Evolutionary conservation across 2,888 invertebrate genomes (phyloP).

Genomic region (Arrhopalites spinosus): DNA sequence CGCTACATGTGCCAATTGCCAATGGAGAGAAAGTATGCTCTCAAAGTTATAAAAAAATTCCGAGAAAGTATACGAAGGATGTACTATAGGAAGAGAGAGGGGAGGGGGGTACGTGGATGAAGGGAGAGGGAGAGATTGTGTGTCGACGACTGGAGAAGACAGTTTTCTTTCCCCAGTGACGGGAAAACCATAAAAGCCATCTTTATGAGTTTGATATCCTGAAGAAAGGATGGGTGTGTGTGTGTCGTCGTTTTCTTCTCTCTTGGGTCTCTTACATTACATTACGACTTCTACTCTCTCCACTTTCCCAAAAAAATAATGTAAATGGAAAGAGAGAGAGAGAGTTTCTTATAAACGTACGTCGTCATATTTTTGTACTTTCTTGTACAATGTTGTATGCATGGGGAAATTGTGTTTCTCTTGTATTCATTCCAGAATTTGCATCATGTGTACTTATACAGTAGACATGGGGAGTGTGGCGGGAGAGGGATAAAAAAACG

Average conservation of each 20-base stretch:
- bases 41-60: slow-evolving; percentile 6
- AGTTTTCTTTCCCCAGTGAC: slow-evolving; percentile 47
- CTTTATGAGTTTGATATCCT: slow-evolving; percentile 51
- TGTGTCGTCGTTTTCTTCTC: slow-evolving; percentile 32
- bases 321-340: slow-evolving; percentile 1
- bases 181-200: slow-evolving; percentile 53
- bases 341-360: not conserved
- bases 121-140: slow-evolving; percentile 8
- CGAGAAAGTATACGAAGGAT: not conserved
- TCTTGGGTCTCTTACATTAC: slow-evolving; percentile 41
- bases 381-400: not conserved
- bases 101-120: not conserved
- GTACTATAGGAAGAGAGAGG: not conserved
- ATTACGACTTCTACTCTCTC: not conserved
- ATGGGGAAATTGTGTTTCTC: not conserved
- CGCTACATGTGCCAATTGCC: too few relatives aligned
- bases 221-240: slow-evolving; percentile 16
- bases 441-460: too few relatives aligned
- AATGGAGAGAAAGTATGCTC: too few relatives aligned
- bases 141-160: slow-evolving; percentile 40
- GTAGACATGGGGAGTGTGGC: too few relatives aligned
- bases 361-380: not conserved
- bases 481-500: not conserved
- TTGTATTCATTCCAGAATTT: not conserved
- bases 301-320: not conserved